A percentile compares a stretch with the other conserved stretches of the same genome.
phyloP scores from a whole-genome alignment of 2,113 vertebrate species.

The Ancistrus triradiatus region DNA sequence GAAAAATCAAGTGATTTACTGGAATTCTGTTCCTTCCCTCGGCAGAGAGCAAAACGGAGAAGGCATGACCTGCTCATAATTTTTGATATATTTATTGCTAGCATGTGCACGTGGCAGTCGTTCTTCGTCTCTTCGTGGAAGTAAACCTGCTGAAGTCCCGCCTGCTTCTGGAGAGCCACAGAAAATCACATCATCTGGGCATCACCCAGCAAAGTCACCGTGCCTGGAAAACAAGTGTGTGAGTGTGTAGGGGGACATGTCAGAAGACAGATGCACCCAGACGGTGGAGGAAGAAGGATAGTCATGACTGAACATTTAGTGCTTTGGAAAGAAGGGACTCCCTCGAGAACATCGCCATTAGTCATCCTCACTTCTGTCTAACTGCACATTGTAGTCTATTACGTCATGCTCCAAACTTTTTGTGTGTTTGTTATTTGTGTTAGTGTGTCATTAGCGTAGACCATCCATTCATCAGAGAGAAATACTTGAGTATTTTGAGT shows the following conservation, averaged over 20 bases:
- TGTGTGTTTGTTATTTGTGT: no score
- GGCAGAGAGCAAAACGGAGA: not conserved
- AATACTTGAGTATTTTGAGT: no score
- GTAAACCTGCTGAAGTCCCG: slow-evolving; percentile 45
- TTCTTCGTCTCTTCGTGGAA: slow-evolving; percentile 18
- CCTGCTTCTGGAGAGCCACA: slow-evolving; percentile 50
- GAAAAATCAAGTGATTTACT: not conserved
- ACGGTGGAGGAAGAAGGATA: slow-evolving; percentile 46
- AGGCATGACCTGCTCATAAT: not conserved
- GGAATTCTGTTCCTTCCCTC: not conserved
- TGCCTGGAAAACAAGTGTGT: slow-evolving; percentile 14
- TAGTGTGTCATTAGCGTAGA: no score
- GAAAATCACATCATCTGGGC: slow-evolving; percentile 48
- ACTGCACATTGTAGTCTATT: no score
- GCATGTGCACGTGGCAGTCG: slow-evolving; percentile 10
- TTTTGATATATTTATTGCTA: slow-evolving; percentile 14
- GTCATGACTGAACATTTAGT: slow-evolving; percentile 43
- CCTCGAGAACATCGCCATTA: slow-evolving; percentile 36
- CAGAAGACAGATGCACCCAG: slow-evolving; percentile 52
- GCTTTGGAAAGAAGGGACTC: slow-evolving; percentile 52
- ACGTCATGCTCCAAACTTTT: no score
- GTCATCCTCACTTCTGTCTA: no score
- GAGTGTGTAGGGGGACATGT: slow-evolving; percentile 3
- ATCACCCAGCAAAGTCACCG: slow-evolving; percentile 38
- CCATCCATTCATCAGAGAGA: no score